Evolutionary conservation across 2,797 vertebrate species (phyloP), one percentile per base, ranked within the genome.

Genomic region (Sebastolobus alascanus): DNA sequence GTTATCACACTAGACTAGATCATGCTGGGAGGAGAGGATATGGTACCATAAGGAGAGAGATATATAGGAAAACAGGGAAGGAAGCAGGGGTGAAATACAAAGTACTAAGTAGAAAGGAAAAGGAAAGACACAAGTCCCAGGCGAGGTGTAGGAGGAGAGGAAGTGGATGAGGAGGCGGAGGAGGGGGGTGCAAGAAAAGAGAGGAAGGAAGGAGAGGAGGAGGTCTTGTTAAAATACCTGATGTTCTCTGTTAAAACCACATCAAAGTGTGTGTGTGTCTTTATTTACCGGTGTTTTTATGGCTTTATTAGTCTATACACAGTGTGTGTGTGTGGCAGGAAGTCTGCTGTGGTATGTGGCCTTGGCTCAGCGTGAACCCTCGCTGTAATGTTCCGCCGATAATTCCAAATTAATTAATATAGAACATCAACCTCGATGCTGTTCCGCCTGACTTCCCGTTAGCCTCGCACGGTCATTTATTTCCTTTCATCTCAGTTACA

Each of bases 361-460:
- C 56, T 84, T 43, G 52, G 9, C 88, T 77, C 84, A 80, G 84
- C 46, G 33, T 29, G 82, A 86, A 58, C 27, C 64, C 72, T 74
- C 69, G 20, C 46, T 20, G n/a, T 79, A 86, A 86, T 46, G 43
- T 59, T 67, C n/a, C 0, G 1, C 50, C 83, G 4, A 50, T 93
- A 92, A 94, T 84, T 75, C 89, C 87, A 87, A 83, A 80, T 77
- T 89, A 90, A 93, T 94, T 68, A 92, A 88, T 72, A 55, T 8
- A 35, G 33, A 61, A 22, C 59, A 80, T 81, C 43, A 58, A 13
- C 38, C 38, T 65, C 12, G 0, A 9, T 58, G 59, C 54, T 38
- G 56, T 33, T 73, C 27, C 58, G 31, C 68, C 12, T 8, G 16
- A 59, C 55, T 27, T 59, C 31, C 18, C 13, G 25, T 38, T 33